Percentiles rank a stretch among this genome's conserved stretches.
Evolutionary conservation across 2,888 invertebrate species (phyloP).

Genomic region (Limenitis camilla): DNA sequence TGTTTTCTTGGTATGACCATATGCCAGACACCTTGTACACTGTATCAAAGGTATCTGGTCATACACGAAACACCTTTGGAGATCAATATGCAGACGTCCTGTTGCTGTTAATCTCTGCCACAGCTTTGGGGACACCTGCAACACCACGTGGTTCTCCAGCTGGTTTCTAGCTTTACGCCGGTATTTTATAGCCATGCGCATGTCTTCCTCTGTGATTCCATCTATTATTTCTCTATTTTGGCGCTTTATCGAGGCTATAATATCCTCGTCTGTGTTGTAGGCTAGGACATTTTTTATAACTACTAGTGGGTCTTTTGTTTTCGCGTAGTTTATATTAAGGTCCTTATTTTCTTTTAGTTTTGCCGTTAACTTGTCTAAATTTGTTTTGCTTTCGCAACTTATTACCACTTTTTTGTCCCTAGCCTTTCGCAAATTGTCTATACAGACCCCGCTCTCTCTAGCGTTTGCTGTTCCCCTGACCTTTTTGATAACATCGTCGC

Average conservation of each 20-base stretch:
- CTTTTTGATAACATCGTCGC: too few species aligned
- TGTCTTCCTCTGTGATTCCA: not conserved
- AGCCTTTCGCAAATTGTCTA: too few species aligned
- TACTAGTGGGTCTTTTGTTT: slow-evolving; percentile 12
- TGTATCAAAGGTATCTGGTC: not conserved
- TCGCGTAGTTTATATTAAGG: not conserved
- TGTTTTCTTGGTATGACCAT: too few species aligned
- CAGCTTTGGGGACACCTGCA: not conserved
- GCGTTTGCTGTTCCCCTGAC: too few species aligned
- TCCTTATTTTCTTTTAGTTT: not conserved
- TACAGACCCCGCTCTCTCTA: too few species aligned
- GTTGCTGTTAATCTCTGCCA: not conserved
- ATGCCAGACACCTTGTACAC: too few species aligned
- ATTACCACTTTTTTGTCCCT: too few species aligned
- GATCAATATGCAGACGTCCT: too few species aligned
- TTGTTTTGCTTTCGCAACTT: not conserved
- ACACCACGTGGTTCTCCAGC: not conserved
- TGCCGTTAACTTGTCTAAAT: too few species aligned
- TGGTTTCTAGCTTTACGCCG: too few species aligned
- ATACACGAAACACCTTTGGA: not conserved
- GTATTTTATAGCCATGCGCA: not conserved
- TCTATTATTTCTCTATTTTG: slow-evolving; percentile 9
- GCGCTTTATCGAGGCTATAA: slow-evolving; percentile 6
- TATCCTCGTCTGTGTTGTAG: slow-evolving; percentile 14
- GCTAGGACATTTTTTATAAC: slow-evolving; percentile 10